These are phyloP conservation scores for Whitmania pigra DNA, from an alignment of 1,140 invertebrate genomes.

Conservation along the genomic window DNA sequence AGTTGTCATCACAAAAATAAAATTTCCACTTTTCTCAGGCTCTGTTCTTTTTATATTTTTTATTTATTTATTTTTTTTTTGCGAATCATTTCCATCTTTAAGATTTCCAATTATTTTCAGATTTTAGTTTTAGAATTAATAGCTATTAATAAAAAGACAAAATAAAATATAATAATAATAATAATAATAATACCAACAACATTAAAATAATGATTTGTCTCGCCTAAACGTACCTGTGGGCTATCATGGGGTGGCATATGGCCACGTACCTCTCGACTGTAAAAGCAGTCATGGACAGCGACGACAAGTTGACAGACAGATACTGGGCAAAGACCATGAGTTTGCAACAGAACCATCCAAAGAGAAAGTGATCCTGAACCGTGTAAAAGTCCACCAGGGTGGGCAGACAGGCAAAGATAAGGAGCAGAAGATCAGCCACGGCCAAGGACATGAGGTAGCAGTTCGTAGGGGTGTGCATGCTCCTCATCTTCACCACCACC, in stretches of 20 bases:
- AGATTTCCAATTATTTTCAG: no score
- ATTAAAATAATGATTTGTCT: no score
- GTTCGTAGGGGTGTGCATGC: conserved; percentile 56
- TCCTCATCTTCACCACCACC: conserved; percentile 36
- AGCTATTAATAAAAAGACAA: no score
- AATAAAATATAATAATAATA: no score
- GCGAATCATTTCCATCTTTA: no score
- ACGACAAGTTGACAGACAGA: conserved; percentile 66
- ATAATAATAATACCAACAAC: no score
- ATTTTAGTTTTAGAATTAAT: no score
- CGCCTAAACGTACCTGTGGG: conserved; percentile 49
- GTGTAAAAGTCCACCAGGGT: conserved; percentile 50
- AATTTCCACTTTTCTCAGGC: no score
- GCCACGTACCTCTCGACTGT: conserved; percentile 86
- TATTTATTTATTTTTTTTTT: no score
- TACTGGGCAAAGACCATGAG: conserved; percentile 53
- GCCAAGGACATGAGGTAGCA: conserved; percentile 85
- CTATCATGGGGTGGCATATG: conserved; percentile 79
- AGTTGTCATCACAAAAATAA: no score
- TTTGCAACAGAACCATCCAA: conserved; percentile 49
- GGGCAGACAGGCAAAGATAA: conserved; percentile 51
- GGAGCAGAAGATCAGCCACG: conserved; percentile 74
- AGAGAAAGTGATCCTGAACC: conserved; percentile 52
- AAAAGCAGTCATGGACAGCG: conserved; percentile 80
- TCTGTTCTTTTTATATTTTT: no score